Percentiles rank a stretch among this genome's conserved stretches.
Conservation (phyloP, 2,113 vertebrate species). For the Bufo gargarizans region DNA sequence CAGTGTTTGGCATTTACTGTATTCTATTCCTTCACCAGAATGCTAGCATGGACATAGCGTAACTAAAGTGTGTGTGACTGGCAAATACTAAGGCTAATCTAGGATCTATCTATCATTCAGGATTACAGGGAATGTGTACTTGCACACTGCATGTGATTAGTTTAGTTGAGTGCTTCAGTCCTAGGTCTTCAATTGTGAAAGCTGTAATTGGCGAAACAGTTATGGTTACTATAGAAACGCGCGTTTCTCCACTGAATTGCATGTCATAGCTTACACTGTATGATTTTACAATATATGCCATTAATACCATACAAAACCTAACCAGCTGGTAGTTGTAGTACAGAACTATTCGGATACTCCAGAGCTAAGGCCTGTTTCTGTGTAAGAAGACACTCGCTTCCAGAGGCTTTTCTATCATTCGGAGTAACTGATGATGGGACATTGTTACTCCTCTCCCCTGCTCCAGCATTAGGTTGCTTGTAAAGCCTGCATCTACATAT, state of each 20-base stretch:
- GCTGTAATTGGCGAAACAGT: conserved; percentile 6
- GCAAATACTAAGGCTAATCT: too few relatives aligned
- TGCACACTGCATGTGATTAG: not conserved
- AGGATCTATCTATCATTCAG: not conserved
- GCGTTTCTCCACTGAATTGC: not conserved
- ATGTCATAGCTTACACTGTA: not conserved
- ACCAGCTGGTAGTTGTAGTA: not conserved
- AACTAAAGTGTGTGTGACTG: too few relatives aligned
- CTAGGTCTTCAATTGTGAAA: not conserved
- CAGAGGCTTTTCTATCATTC: not conserved
- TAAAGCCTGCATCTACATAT: not conserved
- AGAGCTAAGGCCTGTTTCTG: not conserved
- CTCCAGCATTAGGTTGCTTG: not conserved
- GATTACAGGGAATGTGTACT: too few relatives aligned
- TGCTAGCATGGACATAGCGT: too few relatives aligned
- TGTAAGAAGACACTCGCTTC: not conserved
- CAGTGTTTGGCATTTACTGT: too few relatives aligned
- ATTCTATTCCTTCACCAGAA: too few relatives aligned
- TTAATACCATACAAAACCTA: not conserved
- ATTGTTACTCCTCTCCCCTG: not conserved
- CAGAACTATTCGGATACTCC: not conserved
- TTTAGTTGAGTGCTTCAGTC: not conserved
- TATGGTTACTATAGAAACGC: conserved; percentile 16
- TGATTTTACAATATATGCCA: not conserved
- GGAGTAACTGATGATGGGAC: not conserved